A percentile compares a stretch with the other conserved stretches of the same genome.
phyloP scores from a whole-genome alignment of 2,797 vertebrate genomes.

The Florisuga fusca region DNA sequence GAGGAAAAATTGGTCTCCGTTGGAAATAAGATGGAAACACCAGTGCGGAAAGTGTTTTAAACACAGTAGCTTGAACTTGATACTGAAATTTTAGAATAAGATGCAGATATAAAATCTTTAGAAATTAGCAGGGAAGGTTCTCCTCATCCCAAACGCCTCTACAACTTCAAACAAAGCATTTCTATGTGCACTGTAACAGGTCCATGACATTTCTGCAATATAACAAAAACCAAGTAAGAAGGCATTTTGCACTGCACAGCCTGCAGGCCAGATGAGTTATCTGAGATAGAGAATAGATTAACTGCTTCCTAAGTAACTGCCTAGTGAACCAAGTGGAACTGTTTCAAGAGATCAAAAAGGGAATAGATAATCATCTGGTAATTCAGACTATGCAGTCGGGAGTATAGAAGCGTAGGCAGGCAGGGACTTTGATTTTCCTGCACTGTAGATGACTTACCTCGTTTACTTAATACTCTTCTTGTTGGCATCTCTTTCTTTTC shows the following conservation, averaged over 20 bases:
- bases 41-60: background rate
- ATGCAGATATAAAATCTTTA: background rate
- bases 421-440: background rate
- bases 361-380: background rate
- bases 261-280: background rate
- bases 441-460: background rate
- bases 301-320: background rate
- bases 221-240: background rate
- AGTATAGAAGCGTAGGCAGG: background rate
- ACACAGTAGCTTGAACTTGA: background rate
- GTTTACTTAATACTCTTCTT: background rate
- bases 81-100: background rate
- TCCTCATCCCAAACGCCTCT: background rate
- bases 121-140: background rate
- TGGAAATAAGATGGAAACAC: background rate
- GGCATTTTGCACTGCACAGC: background rate
- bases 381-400: background rate
- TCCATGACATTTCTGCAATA: background rate
- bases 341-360: background rate
- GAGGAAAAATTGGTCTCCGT: background rate
- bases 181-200: background rate
- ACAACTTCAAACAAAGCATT: background rate
- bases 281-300: background rate
- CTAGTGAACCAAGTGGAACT: background rate
- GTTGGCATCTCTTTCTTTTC: background rate